Evolutionary conservation across 2,888 invertebrate species (phyloP).

Genomic region (Harmothoe impar): DNA sequence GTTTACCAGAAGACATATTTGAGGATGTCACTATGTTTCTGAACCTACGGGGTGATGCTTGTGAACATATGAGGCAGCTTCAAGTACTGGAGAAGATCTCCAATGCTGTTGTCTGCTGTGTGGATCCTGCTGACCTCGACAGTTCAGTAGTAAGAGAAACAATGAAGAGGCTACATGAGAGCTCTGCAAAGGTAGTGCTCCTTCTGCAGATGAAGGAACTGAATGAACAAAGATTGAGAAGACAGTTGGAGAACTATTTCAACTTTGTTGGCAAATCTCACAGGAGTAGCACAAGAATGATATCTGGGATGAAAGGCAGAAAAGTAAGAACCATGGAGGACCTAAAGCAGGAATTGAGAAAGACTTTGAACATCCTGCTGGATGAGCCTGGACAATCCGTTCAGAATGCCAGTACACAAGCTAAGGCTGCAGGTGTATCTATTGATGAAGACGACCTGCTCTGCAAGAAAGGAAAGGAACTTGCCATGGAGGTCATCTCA

Average conservation of each 20-base stretch:
- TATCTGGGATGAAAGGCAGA: background rate
- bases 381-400: background rate
- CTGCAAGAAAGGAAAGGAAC: background rate
- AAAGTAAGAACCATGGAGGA: background rate
- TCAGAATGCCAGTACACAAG: background rate
- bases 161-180: background rate
- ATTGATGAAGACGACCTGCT: conserved; percentile 5
- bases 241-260: conserved; percentile 15
- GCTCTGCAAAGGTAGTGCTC: conserved; percentile 3
- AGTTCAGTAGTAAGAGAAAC: background rate
- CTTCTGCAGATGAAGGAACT: background rate
- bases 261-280: conserved; percentile 1
- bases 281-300: background rate
- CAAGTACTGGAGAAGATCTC: background rate
- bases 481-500: background rate
- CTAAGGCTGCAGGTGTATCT: background rate
- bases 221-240: background rate
- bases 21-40: conserved; percentile 24
- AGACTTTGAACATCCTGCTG: background rate
- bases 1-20: conserved; percentile 4
- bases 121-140: background rate
- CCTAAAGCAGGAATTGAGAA: background rate
- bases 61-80: background rate
- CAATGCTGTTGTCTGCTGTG: conserved; percentile 11
- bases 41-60: conserved; percentile 16